Conservation (phyloP, 2,113 vertebrate species). For the Gopherus evgoodei region DNA sequence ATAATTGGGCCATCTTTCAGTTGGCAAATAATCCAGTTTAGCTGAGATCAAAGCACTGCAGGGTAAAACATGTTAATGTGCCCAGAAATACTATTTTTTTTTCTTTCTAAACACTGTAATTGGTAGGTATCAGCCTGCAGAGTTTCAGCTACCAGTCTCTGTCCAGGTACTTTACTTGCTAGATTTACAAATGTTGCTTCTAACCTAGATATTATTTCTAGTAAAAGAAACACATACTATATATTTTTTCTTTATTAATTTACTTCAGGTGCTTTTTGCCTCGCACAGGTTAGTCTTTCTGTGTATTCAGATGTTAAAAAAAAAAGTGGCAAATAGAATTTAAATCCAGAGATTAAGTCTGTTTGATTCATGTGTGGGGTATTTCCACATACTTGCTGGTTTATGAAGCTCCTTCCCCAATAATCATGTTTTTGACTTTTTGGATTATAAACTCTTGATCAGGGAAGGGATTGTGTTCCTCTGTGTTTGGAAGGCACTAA, state of each 20-base stretch:
- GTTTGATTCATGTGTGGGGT: neutral
- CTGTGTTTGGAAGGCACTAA: neutral
- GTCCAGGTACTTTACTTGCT: constrained; percentile 14
- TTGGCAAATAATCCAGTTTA: constrained; percentile 56
- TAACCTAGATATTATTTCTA: neutral
- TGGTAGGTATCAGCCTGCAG: constrained; percentile 20
- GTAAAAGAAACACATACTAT: neutral
- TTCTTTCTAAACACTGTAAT: neutral
- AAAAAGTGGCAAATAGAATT: neutral
- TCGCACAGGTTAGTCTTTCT: neutral
- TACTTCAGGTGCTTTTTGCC: neutral
- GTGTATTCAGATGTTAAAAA: neutral
- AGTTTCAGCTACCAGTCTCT: constrained; percentile 27
- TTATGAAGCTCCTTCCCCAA: neutral
- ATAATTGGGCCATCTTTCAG: constrained; percentile 26
- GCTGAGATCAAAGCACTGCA: constrained; percentile 53
- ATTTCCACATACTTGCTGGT: neutral
- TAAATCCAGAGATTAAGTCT: neutral
- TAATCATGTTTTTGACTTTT: neutral
- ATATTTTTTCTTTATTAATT: neutral
- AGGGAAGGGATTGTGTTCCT: neutral
- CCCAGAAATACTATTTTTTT: neutral
- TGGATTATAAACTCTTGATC: neutral
- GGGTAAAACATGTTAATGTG: constrained; percentile 5
- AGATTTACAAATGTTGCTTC: neutral